Percentiles rank a stretch among this genome's conserved stretches.
Conservation (phyloP, 2,888 invertebrate genomes). For the Dasypolia templi region DNA sequence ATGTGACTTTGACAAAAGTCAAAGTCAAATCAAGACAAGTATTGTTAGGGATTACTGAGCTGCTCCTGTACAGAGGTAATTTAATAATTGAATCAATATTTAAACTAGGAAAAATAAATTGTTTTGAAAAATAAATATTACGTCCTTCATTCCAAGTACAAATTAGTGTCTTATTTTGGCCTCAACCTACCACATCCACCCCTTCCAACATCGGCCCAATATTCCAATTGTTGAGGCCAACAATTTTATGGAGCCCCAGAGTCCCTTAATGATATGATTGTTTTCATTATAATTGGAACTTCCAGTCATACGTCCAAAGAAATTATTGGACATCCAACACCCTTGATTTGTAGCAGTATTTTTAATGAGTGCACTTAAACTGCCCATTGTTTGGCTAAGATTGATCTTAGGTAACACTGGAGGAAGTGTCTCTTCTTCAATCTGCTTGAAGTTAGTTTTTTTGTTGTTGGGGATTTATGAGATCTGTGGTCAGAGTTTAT, state of each 20-base stretch:
- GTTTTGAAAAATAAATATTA: too few relatives aligned
- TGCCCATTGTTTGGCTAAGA: slow-evolving; percentile 70
- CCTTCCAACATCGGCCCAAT: slow-evolving; percentile 56
- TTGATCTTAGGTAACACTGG: slow-evolving; percentile 58
- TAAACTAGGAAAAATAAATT: too few relatives aligned
- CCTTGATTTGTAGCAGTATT: slow-evolving; percentile 77
- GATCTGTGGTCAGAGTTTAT: not conserved
- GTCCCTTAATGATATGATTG: slow-evolving; percentile 87
- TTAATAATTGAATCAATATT: too few relatives aligned
- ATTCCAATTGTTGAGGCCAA: slow-evolving; percentile 77
- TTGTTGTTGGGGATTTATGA: slow-evolving; percentile 4
- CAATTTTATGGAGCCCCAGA: slow-evolving; percentile 77
- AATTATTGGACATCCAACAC: slow-evolving; percentile 79
- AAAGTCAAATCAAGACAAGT: too few relatives aligned
- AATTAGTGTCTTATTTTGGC: not conserved
- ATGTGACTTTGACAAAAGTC: not conserved
- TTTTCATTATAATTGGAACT: slow-evolving; percentile 87
- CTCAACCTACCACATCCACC: slow-evolving; percentile 65
- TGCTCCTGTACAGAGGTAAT: too few relatives aligned
- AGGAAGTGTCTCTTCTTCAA: slow-evolving; percentile 45
- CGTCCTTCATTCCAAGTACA: not conserved
- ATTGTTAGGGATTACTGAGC: too few relatives aligned
- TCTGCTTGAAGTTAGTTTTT: not conserved
- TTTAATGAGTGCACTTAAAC: slow-evolving; percentile 78
- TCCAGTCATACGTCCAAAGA: slow-evolving; percentile 81